Evolutionary conservation across 2,888 invertebrate species (phyloP).

Genomic region (Congeria kusceri): DNA sequence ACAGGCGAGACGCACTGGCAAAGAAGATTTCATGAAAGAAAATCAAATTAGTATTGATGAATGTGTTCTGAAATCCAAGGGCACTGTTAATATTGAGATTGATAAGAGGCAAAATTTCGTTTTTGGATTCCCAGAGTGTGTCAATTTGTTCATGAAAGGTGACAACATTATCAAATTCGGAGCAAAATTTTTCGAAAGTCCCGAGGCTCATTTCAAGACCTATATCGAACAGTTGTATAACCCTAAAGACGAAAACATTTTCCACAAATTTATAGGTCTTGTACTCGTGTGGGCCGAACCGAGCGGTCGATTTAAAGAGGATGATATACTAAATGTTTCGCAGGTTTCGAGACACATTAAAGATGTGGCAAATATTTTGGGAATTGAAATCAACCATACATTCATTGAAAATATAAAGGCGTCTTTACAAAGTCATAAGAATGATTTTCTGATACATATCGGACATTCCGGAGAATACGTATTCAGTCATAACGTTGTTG

Average conservation of each 20-base stretch:
- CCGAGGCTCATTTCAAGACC: constrained; percentile 15
- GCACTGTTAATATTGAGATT: background rate
- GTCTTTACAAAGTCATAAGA: constrained; percentile 25
- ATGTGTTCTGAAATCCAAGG: constrained; percentile 11
- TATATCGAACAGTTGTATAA: constrained; percentile 30
- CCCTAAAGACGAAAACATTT: background rate
- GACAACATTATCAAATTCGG: constrained; percentile 14
- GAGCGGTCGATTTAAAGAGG: background rate
- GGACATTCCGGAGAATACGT: constrained; percentile 14
- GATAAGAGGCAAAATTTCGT: constrained; percentile 1
- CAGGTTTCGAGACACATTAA: constrained; percentile 9
- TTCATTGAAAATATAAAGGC: constrained; percentile 7
- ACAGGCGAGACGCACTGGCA: background rate
- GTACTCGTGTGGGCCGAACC: constrained; percentile 43
- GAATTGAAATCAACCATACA: constrained; percentile 7
- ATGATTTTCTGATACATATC: constrained; percentile 15
- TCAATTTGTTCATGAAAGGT: constrained; percentile 21
- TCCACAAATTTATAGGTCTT: constrained; percentile 38
- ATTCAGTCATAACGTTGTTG: constrained; percentile 47
- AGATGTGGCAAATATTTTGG: constrained; percentile 22
- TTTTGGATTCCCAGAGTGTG: constrained; percentile 43
- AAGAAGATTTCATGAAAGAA: background rate
- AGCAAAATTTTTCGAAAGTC: constrained; percentile 26
- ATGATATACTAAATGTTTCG: constrained; percentile 15
- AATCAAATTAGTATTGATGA: background rate